Conservation (phyloP, 2,113 vertebrate genomes). For the Hemichromis elongatus region DNA sequence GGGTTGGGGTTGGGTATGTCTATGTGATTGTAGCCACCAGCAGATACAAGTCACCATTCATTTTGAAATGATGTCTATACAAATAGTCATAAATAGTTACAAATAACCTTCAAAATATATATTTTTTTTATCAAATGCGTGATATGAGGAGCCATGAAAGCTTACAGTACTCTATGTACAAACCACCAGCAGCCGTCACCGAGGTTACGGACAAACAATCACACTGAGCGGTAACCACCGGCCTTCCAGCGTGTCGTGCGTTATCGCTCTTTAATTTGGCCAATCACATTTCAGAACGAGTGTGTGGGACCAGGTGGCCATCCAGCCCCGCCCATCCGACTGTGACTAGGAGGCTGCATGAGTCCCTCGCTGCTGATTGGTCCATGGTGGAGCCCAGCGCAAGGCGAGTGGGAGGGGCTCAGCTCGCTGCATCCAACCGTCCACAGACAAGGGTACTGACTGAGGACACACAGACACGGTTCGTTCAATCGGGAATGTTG, state of each 20-base stretch:
- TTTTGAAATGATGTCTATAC: neutral
- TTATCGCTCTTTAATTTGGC: neutral
- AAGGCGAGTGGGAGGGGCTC: slow-evolving; percentile 70
- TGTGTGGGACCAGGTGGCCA: slow-evolving; percentile 81
- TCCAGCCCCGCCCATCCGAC: slow-evolving; percentile 62
- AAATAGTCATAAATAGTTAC: neutral
- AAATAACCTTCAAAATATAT: neutral
- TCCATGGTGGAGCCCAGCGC: slow-evolving; percentile 63
- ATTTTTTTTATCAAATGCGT: neutral
- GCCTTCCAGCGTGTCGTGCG: neutral
- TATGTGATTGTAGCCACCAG: neutral
- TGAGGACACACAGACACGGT: slow-evolving; percentile 44
- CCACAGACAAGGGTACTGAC: slow-evolving; percentile 91
- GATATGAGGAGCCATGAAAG: neutral
- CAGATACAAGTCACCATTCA: neutral
- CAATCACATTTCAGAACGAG: slow-evolving; percentile 72
- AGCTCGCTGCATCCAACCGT: slow-evolving; percentile 78
- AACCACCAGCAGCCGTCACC: neutral
- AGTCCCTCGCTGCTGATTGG: slow-evolving; percentile 71
- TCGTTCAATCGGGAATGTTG: neutral
- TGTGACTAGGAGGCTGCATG: slow-evolving; percentile 69
- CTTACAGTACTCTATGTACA: neutral
- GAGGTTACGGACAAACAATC: neutral
- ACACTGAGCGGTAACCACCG: neutral
- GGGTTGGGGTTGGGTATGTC: neutral